Percentiles rank a stretch among this genome's conserved stretches.
Conservation (phyloP, 2,888 invertebrate species). For the Drosophila seclusa region DNA sequence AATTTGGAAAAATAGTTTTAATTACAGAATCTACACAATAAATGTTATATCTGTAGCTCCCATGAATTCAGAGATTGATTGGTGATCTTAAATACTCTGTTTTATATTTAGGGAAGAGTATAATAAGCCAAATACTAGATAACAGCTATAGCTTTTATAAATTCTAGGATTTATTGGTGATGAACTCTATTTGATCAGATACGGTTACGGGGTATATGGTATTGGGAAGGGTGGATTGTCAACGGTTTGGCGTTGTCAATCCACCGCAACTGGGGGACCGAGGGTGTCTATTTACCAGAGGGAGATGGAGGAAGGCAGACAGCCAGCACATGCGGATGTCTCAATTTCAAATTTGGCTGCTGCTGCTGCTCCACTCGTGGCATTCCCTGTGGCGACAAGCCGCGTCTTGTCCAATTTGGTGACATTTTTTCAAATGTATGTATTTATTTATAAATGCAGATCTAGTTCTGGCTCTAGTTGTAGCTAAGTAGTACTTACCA, state of each 20-base stretch:
- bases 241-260: constrained; percentile 66
- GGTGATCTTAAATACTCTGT: not conserved
- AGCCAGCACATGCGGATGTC: constrained; percentile 60
- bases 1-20: not conserved
- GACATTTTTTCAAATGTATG: constrained; percentile 29
- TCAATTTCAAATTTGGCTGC: constrained; percentile 73
- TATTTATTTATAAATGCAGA: constrained; percentile 18
- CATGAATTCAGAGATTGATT: not conserved
- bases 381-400: constrained; percentile 44
- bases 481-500: constrained; percentile 85
- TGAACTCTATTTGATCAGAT: not conserved
- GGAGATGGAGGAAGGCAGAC: not conserved
- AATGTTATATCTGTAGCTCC: not conserved
- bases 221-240: constrained; percentile 17
- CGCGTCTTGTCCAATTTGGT: constrained; percentile 45
- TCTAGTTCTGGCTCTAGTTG: constrained; percentile 1
- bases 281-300: not conserved
- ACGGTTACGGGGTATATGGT: constrained; percentile 4
- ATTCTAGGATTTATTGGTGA: not conserved
- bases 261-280: constrained; percentile 8
- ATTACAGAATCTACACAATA: not conserved
- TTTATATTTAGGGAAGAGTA: not conserved
- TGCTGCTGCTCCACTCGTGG: constrained; percentile 46
- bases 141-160: not conserved
- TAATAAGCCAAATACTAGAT: not conserved